phyloP scores from a whole-genome alignment of 2,888 invertebrate species.

The Philereme transversata region DNA sequence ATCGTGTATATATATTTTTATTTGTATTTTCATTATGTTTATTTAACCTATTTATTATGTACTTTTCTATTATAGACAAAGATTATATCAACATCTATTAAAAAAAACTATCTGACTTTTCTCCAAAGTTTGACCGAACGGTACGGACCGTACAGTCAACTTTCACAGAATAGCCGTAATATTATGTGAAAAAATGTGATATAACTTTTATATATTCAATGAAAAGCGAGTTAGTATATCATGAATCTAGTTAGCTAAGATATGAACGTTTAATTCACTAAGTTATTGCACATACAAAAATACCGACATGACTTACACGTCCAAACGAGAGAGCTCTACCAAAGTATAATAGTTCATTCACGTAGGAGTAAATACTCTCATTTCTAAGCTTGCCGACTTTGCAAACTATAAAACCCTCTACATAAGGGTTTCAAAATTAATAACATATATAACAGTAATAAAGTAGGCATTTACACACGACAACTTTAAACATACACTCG shows the following conservation, averaged over 20 bases:
- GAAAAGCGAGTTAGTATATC: conserved; percentile 68
- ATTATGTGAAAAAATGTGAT: conserved; percentile 52
- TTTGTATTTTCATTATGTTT: conserved; percentile 77
- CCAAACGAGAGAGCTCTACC: conserved; percentile 34
- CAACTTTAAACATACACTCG: too few relatives aligned
- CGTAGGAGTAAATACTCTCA: conserved; percentile 27
- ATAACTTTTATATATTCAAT: conserved; percentile 57
- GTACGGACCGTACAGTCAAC: conserved; percentile 15
- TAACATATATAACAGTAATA: conserved; percentile 25
- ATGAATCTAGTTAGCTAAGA: conserved; percentile 80
- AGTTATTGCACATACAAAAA: conserved; percentile 81
- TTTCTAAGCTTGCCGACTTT: conserved; percentile 27
- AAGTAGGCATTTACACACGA: conserved; percentile 17
- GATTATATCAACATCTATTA: conserved; percentile 80
- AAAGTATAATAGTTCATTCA: conserved; percentile 21
- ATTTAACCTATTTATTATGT: conserved; percentile 78
- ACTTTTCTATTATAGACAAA: conserved; percentile 80
- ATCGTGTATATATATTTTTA: conserved; percentile 84
- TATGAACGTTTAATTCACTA: conserved; percentile 73
- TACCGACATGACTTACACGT: conserved; percentile 56
- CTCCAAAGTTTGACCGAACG: conserved; percentile 37
- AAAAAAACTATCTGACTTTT: conserved; percentile 50
- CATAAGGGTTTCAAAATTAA: conserved; percentile 5
- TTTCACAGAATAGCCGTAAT: conserved; percentile 47
- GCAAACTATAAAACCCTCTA: conserved; percentile 6